Base-by-base conservation (phyloP, 2,797 vertebrate genomes). In the Melanotaenia parkinsoni region DNA sequence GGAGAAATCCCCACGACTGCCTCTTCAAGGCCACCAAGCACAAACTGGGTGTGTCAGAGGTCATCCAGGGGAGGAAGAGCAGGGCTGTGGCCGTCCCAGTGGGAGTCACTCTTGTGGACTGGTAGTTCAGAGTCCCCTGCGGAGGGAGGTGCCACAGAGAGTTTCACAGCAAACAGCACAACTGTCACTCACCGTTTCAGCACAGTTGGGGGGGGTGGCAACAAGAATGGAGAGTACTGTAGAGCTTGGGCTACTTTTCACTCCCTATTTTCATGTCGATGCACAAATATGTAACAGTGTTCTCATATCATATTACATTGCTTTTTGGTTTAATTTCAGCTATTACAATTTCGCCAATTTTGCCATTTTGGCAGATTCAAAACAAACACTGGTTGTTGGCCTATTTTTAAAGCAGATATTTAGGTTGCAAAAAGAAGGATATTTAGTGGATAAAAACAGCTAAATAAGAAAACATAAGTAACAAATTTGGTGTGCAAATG, bases 61-160 rank as follows among this genome's bases (percentile, higher is more conserved):
- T 95, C 91, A 91, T 86, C 85, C 87, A 81, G 83, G 88, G 86
- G 58, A 91, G 83, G 72, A 79, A 86, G 76, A 37, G 18, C 72
- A 20, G 65, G 85, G 64, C 71, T 76, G 63, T n/a, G 74, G 78
- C 69, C 84, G 67, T 83, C 93, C 83, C 94, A 90, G 95, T 89
- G 86, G 93, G 95, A 91, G 89, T 81, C 83, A 68, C 79, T 93
- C 89, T 92, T 89, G 81, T 84, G 90, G 93, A 86, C 89, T 89
- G 89, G 88, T 86, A 81, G 87, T 91, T 86, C 79, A 80, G 67
- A 58, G 87, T 88, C 84, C 89, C 95, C 93, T 80, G 93, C 90
- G 92, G 94, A 89, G 94, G 89, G 91, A 94, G 86, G 91, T 94
- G 94, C 94, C 91, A 93, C 83, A 89, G 83, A 92, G 91, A 92